Conservation (phyloP, 2,888 invertebrate genomes). For the Drosophila imparisetae region DNA sequence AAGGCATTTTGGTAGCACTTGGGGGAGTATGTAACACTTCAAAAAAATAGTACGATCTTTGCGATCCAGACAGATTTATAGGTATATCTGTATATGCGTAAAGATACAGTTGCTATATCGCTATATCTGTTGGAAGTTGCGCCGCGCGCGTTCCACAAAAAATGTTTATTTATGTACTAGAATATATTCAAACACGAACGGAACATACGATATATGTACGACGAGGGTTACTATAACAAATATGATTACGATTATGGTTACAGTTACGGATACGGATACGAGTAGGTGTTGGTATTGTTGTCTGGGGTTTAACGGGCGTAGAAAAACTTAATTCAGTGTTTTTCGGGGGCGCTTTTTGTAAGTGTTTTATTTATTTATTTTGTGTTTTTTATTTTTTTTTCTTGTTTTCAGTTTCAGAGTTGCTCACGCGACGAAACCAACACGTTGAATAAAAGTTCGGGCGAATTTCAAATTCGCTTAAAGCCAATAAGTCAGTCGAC, state of each 20-base stretch:
- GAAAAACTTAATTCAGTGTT: constrained; percentile 33
- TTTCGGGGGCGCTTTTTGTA: constrained; percentile 39
- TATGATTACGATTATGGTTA: constrained; percentile 17
- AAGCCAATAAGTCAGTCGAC: constrained; percentile 73
- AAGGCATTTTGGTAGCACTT: constrained; percentile 73
- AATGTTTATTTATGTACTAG: constrained; percentile 7
- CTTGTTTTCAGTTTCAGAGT: constrained; percentile 70
- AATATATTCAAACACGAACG: constrained; percentile 31
- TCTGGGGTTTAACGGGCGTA: constrained; percentile 20
- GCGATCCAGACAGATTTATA: constrained; percentile 37
- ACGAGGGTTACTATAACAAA: constrained; percentile 15
- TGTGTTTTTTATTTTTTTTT: constrained; percentile 30
- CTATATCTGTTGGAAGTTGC: constrained; percentile 33
- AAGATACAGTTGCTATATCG: constrained; percentile 22
- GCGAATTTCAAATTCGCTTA: constrained; percentile 78
- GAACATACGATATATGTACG: constrained; percentile 35
- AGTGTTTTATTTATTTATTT: constrained; percentile 39
- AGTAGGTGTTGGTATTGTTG: constrained; percentile 25
- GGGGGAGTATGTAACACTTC: constrained; percentile 56
- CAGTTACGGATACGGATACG: constrained; percentile 16
- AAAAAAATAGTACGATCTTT: constrained; percentile 63
- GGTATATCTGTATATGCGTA: constrained; percentile 15
- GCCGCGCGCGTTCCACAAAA: constrained; percentile 27
- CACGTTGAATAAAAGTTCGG: constrained; percentile 79
- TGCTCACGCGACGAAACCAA: constrained; percentile 78